Base-by-base conservation (phyloP, 2,888 invertebrate genomes). In the Brachylomia viminalis region DNA sequence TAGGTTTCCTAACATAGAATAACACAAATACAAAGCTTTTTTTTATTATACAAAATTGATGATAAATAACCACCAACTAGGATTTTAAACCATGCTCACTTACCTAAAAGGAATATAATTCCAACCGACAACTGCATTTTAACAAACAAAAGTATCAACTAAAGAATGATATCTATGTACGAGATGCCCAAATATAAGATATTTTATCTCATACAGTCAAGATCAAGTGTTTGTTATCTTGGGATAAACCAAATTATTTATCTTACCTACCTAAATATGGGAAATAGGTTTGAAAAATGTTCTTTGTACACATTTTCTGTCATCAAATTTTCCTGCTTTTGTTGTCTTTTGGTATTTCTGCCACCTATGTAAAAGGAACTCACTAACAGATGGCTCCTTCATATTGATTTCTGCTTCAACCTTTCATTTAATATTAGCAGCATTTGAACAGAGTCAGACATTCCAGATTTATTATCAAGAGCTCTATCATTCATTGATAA, bases 171-270 rank as follows among this genome's bases (percentile, higher is more conserved):
- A 72, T 80, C 42, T 68, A 62, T 72, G 71, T 78, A 72, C 73
- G 73, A 56, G 69, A 73, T 76, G 77, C 67, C 71, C 79, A 78
- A 81, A 85, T 89, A 86, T 88, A 88, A 87, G 82, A 88, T 88
- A 85, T 52, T 85, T 87, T 92, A 93, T 93, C 93, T 89, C 33
- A 72, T 73, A 70, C 78, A 86, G 78, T 87, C 87, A 89, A 90
- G 90, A 92, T 92, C 90, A 89, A 85, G 82, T 82, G 84, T 85
- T 70, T 70, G 27, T 89, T 92, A 92, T 92, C 91, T 88, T 64
- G 82, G 87, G 84, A 85, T 87, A 87, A 88, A 82, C 87, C 86
- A 76, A 80, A 86, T 70, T 72, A 83, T 75, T 86, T 85, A 87
- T 88, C 83, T 79, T 49, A 65, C 27, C 58, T 56, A 79, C 72